These are phyloP conservation scores for Leucosticte australis DNA, from an alignment of 2,113 vertebrate genomes.

Conservation along the genomic window DNA sequence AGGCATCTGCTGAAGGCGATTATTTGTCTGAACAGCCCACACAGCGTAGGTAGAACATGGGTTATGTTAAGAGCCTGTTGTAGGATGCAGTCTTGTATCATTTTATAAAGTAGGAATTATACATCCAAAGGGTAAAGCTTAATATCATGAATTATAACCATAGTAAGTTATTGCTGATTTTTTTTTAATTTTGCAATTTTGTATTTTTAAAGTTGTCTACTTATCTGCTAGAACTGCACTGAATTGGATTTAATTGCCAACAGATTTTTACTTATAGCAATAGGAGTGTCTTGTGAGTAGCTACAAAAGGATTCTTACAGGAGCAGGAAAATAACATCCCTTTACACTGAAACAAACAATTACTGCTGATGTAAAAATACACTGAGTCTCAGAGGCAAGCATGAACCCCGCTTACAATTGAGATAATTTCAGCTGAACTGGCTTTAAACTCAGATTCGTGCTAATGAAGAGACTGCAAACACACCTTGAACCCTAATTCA, in stretches of 20 bases:
- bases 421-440: slow-evolving; percentile 29
- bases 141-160: not conserved
- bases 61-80: slow-evolving; percentile 61
- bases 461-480: not conserved
- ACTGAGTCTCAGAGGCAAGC: not conserved
- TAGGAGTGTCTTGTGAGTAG: slow-evolving; percentile 17
- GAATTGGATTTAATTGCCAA: slow-evolving; percentile 39
- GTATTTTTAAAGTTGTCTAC: slow-evolving; percentile 1
- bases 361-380: not conserved
- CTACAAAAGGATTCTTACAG: slow-evolving; percentile 21
- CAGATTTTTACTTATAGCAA: slow-evolving; percentile 33
- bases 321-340: not conserved
- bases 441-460: slow-evolving; percentile 14
- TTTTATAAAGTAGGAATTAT: slow-evolving; percentile 23
- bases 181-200: not conserved
- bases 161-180: not conserved
- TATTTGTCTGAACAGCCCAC: slow-evolving; percentile 64
- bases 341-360: slow-evolving; percentile 38
- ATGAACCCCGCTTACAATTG: not conserved
- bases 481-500: slow-evolving; percentile 38
- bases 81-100: slow-evolving; percentile 37
- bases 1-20: slow-evolving; percentile 63
- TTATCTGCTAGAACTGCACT: not conserved
- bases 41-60: slow-evolving; percentile 56
- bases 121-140: slow-evolving; percentile 15